Conservation (phyloP, 2,888 invertebrate species). For the Idaea dimidiata region DNA sequence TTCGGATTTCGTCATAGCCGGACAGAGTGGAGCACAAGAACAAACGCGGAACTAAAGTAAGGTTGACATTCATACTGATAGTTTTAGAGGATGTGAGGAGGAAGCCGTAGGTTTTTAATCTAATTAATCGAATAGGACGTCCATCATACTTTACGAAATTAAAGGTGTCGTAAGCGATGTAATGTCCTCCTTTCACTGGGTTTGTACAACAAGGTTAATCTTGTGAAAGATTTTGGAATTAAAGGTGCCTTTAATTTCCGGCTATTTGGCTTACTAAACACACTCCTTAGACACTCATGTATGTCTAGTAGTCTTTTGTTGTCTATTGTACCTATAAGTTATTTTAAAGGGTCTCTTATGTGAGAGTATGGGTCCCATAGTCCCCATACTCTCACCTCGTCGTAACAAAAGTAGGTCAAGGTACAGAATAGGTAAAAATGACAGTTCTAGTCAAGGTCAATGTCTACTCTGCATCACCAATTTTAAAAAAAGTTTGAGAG, state of each 20-base stretch:
- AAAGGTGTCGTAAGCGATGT: neutral
- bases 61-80: constrained; percentile 28
- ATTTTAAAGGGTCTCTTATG: too few species aligned
- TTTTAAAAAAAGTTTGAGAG: too few species aligned
- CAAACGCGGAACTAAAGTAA: constrained; percentile 28
- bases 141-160: constrained; percentile 3
- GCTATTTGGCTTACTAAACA: too few species aligned
- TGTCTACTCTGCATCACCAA: too few species aligned
- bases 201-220: neutral
- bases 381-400: too few species aligned
- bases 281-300: too few species aligned
- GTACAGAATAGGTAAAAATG: too few species aligned
- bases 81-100: constrained; percentile 32
- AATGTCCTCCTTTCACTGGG: constrained; percentile 15
- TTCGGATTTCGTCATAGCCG: constrained; percentile 50
- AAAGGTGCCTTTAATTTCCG: neutral
- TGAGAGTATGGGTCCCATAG: too few species aligned
- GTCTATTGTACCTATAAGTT: too few species aligned
- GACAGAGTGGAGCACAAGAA: constrained; percentile 17
- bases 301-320: too few species aligned
- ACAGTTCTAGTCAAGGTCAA: too few species aligned
- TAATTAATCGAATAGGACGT: constrained; percentile 58
- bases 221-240: neutral
- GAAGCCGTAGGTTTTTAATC: constrained; percentile 72
- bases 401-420: too few species aligned